Evolutionary conservation across 2,888 invertebrate genomes (phyloP), one percentile per base, ranked within the genome.

Genomic region (Pandemis heparana): DNA sequence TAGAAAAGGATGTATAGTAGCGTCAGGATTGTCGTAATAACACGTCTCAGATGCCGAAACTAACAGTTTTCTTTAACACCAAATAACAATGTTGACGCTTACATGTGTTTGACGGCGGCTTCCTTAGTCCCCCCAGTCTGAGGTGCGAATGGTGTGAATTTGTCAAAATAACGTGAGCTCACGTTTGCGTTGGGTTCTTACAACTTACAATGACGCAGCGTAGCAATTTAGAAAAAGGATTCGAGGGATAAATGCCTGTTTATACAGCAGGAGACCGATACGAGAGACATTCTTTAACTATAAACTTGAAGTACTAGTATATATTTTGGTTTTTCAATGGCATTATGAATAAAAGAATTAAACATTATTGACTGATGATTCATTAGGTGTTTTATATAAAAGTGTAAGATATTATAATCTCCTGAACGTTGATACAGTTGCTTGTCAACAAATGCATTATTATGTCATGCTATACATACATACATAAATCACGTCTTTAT

Each of bases 1-100:
- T 56, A 56, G 23, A 56, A 56, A 56, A 23, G 56, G 56, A 56
- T 1, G 23, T 23, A 5, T 12, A 7, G 23, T 23, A 12, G 51
- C 51, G 51, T 53, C 10, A 10, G 23, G 56, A 56, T 56, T 23
- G 23, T 23, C 5, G 23, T 5, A 23, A 56, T 23, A 56, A 56
- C 63, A 56, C 70, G 63, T n/a, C 14, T 48, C 51, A 46, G 46
- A 43, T 63, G 43, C 53, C 14, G 23, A 56, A 23, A 53, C 53
- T 43, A 53, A 41, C 59, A 48, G 16, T 2, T 38, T 18, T 46
- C 32, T 48, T 46, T 65, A 32, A 65, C n/a, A 60, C 59, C 48
- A 39, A 60, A 66, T 66, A 71, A 66, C 71, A 60, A 71, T 71
- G 71, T 71, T 71, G 71, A 71, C 65, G 32, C 16, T 70, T 51